Evolutionary conservation across 2,113 vertebrate species (phyloP).

Genomic region (Pituophis catenifer): DNA sequence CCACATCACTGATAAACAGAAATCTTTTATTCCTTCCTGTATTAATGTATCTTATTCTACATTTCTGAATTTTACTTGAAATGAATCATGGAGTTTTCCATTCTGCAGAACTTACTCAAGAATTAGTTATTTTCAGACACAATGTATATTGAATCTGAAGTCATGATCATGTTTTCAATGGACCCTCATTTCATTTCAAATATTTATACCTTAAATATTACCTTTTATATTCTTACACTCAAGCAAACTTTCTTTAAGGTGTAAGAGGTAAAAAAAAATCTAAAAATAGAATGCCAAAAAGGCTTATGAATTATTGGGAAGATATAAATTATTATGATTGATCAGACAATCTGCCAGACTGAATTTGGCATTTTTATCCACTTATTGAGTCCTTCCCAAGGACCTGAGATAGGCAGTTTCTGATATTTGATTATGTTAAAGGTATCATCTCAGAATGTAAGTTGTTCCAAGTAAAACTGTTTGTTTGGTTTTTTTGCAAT

Average conservation of each 20-base stretch:
- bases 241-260: constrained; percentile 44
- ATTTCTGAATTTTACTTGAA: background rate
- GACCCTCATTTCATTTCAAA: background rate
- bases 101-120: background rate
- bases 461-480: background rate
- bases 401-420: too few species aligned
- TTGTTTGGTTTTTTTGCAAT: background rate
- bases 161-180: background rate
- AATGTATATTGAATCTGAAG: background rate
- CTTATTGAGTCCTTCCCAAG: too few species aligned
- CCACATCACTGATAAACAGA: background rate
- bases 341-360: background rate
- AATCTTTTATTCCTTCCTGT: background rate
- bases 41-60: background rate
- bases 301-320: background rate
- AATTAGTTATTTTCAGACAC: background rate
- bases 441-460: background rate
- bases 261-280: constrained; percentile 62
- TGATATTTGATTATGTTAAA: too few species aligned
- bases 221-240: constrained; percentile 25
- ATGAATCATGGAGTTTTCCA: too few species aligned
- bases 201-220: background rate
- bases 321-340: background rate
- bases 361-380: too few species aligned
- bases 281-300: constrained; percentile 58